Base-by-base conservation (phyloP, 2,888 invertebrate species). In the Stenichneumon culpator region DNA sequence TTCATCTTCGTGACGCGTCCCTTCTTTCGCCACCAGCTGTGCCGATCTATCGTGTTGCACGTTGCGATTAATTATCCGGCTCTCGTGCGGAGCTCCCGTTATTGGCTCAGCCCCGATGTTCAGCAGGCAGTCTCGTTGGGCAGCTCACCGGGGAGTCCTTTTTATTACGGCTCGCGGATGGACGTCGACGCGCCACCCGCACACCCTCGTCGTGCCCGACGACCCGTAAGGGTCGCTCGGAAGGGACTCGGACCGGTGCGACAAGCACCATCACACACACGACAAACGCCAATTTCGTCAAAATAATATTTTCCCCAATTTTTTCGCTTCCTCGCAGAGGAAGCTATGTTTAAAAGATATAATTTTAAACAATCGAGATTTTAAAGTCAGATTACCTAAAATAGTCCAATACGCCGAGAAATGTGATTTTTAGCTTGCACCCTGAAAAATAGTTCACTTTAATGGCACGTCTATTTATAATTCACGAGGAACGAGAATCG, bases 51-150 rank as follows among this genome's bases (percentile, higher is more conserved):
- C 60, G 52, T 79, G 81, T 82, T 73, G 69, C 70, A 73, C 54
- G 73, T 84, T 79, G 54, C 81, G 81, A 84, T 84, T 84, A 84
- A 84, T 84, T 81, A 79, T 84, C 81, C 75, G n/a, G 73, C 63
- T 78, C 78, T 78, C 84, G 84, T 79, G 84, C 63, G 74, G 73
- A 81, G 84, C 69, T 74, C 78, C 73, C 81, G 81, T 79, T 81
- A 84, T 84, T 84, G 84, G 84, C 39, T 74, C 69, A 54, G 44
- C 67, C 39, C 67, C 44, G n/a, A 25, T 54, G 14, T 14, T 5
- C 60, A 32, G 28, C 47, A 47, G 14, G 19, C 28, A n/a, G 22
- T 28, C 16, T 50, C 68, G 67, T 32, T 14, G 32, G 47, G 22
- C 60, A 3, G 19, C 60, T 22, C 78, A 44, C 44, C 47, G 79